Base-by-base conservation (phyloP, 2,888 invertebrate genomes). In the Agrotis clavis region DNA sequence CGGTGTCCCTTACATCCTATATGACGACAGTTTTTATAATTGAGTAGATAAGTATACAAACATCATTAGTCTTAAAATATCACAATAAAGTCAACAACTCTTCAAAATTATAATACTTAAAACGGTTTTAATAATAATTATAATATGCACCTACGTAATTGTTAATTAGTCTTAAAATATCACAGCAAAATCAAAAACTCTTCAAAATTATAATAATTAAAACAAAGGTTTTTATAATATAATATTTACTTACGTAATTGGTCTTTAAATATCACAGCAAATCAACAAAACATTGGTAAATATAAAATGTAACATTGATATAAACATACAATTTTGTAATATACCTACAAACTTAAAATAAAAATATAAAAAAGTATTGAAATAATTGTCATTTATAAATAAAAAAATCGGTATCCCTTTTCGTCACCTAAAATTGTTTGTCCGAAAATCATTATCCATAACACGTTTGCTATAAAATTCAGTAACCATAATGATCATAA, bases 21-120 rank as follows among this genome's bases (percentile, higher is more conserved):
- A 57, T 51, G 41, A 53, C 68, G 68, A 66, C 65, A 61, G 71
- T 71, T 48, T 71, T 71, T 71, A 66, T 53, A 70, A 65, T 70
- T 70, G 70, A 70, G 70, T 70, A 70, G 70, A 62, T 62, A 68
- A 47, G 68, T 62, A 70, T 70, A 70, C 64, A 70, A 53, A 65
- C 70, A 71, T 70, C 47, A 65, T 70, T 53, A 70, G 70, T 65
- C 64, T 70, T 59, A 64, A 70, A 70, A 70, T 64, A 30, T 30
- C 30, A 30, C 30, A 30, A 30, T 30, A 30, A 30, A 30, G 30
- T 30, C 3, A 30, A 30, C 30, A 30, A 30, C 30, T 30, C 30
- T 30, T 30, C 30, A 30, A 30, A 30, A 30, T 30, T 30, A 30
- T 68, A 68, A 68, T 68, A 68, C 54, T 68, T 68, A 68, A 54